Conservation (phyloP, 2,113 vertebrate species). For the Trinectes maculatus region DNA sequence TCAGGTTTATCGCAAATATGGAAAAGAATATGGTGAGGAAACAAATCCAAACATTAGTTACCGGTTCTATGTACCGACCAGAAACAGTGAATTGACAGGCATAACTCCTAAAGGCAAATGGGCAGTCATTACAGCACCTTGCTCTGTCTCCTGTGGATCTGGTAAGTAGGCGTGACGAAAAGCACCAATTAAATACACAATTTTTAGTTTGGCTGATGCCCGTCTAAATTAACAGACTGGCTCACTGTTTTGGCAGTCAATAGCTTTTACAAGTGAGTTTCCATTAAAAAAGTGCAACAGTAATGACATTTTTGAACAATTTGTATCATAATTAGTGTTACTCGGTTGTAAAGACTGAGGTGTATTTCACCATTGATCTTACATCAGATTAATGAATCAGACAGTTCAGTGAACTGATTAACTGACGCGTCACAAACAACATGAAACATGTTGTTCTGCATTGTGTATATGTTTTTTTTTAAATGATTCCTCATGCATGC, state of each 20-base stretch:
- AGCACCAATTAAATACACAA: neutral
- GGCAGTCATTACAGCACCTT: conserved; percentile 77
- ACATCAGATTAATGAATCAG: too few relatives aligned
- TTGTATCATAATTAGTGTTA: neutral
- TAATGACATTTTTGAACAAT: conserved; percentile 1
- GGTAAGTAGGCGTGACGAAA: conserved; percentile 74
- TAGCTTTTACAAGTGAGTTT: conserved; percentile 1
- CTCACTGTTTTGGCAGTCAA: neutral
- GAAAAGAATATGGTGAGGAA: conserved; percentile 86
- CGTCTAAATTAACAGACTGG: conserved; percentile 6
- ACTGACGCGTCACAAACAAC: too few relatives aligned
- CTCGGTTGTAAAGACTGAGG: neutral
- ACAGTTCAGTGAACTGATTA: too few relatives aligned
- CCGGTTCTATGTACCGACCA: conserved; percentile 83
- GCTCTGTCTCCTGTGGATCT: conserved; percentile 91
- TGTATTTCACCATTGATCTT: neutral
- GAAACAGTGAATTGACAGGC: conserved; percentile 20
- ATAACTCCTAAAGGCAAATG: conserved; percentile 73
- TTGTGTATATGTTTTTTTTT: neutral
- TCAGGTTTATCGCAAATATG: conserved; percentile 91
- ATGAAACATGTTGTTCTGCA: too few relatives aligned
- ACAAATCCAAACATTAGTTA: conserved; percentile 90
- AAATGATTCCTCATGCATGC: neutral
- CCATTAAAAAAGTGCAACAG: neutral
- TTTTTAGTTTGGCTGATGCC: neutral